These are phyloP conservation scores for Acarapis woodi DNA, from an alignment of 1,140 invertebrate species.

Conservation along the genomic window DNA sequence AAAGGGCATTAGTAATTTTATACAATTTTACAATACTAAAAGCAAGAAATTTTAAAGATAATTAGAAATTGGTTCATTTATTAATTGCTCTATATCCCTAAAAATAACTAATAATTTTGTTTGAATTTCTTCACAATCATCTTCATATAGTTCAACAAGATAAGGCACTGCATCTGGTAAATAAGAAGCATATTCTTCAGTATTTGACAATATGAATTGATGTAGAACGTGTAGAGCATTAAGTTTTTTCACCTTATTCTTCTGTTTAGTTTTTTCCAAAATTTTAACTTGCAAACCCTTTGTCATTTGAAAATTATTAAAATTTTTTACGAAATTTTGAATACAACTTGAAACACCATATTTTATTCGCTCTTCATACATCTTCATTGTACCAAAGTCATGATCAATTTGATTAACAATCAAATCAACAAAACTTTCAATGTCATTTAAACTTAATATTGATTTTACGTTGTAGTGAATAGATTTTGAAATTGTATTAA, in stretches of 20 bases:
- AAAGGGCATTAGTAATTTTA: too few relatives aligned
- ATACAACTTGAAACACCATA: constrained; percentile 42
- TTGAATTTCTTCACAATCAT: constrained; percentile 47
- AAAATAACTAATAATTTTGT: constrained; percentile 30
- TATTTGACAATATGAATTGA: constrained; percentile 17
- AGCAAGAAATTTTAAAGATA: constrained; percentile 15
- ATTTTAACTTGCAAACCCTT: constrained; percentile 65
- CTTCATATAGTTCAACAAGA: constrained; percentile 26
- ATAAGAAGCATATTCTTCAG: constrained; percentile 19
- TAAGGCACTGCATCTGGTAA: constrained; percentile 23
- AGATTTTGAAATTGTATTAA: constrained; percentile 39
- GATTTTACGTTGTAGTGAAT: constrained; percentile 41
- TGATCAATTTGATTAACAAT: constrained; percentile 13
- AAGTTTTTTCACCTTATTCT: constrained; percentile 20
- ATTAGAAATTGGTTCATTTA: constrained; percentile 44
- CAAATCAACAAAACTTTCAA: constrained; percentile 31
- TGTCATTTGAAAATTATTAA: constrained; percentile 45
- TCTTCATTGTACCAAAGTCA: constrained; percentile 26
- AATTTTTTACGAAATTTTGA: constrained; percentile 23
- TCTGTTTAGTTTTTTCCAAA: constrained; percentile 49
- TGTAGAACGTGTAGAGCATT: constrained; percentile 17
- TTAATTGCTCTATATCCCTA: constrained; percentile 36
- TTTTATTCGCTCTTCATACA: too few relatives aligned
- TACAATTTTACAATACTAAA: background rate
- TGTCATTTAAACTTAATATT: constrained; percentile 53